These are phyloP conservation scores for Lepus townsendii DNA, from an alignment of 2,797 vertebrate species.

Conservation along the genomic window DNA sequence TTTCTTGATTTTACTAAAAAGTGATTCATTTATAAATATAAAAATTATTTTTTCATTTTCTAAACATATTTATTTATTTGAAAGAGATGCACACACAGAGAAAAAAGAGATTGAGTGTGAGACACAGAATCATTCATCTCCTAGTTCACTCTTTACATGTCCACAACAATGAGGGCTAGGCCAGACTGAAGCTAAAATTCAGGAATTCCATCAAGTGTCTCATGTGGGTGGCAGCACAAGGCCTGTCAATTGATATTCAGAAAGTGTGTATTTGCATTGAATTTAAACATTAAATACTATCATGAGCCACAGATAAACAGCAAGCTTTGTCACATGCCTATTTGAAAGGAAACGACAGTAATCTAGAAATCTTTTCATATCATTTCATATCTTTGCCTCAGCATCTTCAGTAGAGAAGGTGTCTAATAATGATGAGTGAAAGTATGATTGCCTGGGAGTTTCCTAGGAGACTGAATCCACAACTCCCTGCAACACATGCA, in stretches of 20 bases:
- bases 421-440: background rate
- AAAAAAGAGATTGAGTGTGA: no score
- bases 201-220: no score
- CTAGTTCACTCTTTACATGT: no score
- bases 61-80: background rate
- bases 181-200: no score
- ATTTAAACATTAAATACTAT: slow-evolving; percentile 42
- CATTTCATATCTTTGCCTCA: background rate
- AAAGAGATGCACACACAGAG: no score
- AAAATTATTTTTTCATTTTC: background rate
- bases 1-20: slow-evolving; percentile 58
- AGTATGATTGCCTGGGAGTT: slow-evolving; percentile 18
- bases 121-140: no score
- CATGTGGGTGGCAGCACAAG: no score
- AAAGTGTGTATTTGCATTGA: slow-evolving; percentile 1
- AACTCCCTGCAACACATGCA: background rate
- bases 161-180: no score
- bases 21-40: slow-evolving; percentile 40
- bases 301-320: background rate
- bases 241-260: background rate
- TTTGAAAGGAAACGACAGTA: slow-evolving; percentile 11
- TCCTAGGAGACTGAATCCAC: background rate
- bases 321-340: background rate
- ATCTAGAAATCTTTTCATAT: background rate
- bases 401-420: background rate